These are phyloP conservation scores for Meriones psammophilus DNA, from an alignment of 2,797 vertebrate genomes.

Conservation along the genomic window DNA sequence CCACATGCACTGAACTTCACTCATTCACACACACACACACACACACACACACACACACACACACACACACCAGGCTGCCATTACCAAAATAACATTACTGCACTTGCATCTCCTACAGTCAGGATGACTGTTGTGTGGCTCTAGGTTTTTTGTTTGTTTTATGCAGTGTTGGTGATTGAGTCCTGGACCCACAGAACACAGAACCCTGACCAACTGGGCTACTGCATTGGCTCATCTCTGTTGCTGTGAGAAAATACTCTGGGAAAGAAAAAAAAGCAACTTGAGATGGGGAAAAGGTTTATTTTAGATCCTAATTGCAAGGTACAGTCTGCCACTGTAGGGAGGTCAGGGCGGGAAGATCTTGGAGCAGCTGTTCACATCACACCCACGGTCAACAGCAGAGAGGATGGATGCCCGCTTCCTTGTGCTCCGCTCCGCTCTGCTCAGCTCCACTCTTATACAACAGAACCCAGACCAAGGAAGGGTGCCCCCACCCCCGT, in stretches of 20 bases:
- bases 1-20: neutral
- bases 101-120: neutral
- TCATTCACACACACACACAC: neutral
- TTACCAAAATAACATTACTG: neutral
- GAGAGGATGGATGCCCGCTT: neutral
- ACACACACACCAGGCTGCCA: neutral
- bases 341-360: neutral
- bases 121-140: neutral
- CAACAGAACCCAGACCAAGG: neutral
- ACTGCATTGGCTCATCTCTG: neutral
- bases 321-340: neutral
- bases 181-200: neutral
- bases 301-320: neutral
- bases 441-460: neutral
- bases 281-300: neutral
- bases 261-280: neutral
- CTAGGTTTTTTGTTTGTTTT: neutral
- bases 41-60: too few species aligned
- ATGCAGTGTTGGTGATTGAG: neutral
- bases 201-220: neutral
- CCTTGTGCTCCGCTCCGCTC: neutral
- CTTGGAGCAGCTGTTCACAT: neutral
- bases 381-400: neutral
- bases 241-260: neutral
- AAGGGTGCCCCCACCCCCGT: neutral